These are phyloP conservation scores for Sterna hirundo DNA, from an alignment of 2,113 vertebrate species.

Conservation along the genomic window DNA sequence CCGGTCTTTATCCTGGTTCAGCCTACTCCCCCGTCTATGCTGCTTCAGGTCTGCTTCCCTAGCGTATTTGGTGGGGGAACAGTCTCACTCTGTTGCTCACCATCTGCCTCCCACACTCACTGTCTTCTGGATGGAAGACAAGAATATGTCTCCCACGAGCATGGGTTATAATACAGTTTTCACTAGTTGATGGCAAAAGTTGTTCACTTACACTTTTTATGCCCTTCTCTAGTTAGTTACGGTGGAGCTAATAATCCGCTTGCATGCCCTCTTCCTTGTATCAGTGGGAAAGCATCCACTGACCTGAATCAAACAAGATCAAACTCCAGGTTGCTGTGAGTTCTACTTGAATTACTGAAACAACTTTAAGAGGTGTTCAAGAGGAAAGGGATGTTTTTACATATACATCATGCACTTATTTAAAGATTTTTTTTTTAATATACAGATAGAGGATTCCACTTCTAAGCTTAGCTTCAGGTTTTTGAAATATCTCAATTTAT, in stretches of 20 bases:
- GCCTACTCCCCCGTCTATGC: not conserved
- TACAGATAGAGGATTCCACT: not conserved
- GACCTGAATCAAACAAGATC: not conserved
- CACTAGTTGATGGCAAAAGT: not conserved
- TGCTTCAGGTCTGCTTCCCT: not conserved
- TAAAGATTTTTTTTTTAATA: not conserved
- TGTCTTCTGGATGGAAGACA: not conserved
- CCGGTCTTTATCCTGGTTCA: not conserved
- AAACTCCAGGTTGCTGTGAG: not conserved
- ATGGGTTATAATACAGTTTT: not conserved
- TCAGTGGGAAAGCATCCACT: not conserved
- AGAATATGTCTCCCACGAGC: not conserved
- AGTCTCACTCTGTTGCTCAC: not conserved
- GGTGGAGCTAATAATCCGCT: not conserved
- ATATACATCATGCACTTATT: not conserved
- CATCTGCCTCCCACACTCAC: not conserved
- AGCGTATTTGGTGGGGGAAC: fast-evolving
- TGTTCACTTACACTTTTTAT: not conserved
- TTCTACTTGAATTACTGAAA: not conserved
- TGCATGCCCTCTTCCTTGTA: not conserved
- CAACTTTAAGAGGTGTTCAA: not conserved
- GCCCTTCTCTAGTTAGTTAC: not conserved
- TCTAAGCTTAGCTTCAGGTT: not conserved
- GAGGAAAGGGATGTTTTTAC: not conserved
- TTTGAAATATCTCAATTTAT: not conserved